Percentiles rank a stretch among this genome's conserved stretches.
phyloP scores from a whole-genome alignment of 2,113 vertebrate genomes.

The Panthera uncia region DNA sequence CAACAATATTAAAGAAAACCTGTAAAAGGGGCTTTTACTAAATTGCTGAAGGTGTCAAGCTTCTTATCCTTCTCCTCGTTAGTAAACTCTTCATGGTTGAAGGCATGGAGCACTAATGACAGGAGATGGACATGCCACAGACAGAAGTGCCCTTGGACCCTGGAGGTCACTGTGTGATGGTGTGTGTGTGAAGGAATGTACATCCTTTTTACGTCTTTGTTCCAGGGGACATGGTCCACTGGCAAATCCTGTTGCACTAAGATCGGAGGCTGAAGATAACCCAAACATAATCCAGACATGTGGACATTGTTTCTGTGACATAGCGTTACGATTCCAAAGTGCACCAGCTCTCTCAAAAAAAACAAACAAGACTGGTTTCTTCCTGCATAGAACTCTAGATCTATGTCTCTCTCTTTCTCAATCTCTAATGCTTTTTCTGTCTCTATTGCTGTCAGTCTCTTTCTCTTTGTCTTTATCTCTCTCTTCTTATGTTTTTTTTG shows the following conservation, averaged over 20 bases:
- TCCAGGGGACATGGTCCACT: conserved; percentile 74
- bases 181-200: conserved; percentile 74
- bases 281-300: conserved; percentile 67
- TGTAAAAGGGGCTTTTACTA: conserved; percentile 76
- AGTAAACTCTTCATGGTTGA: conserved; percentile 80
- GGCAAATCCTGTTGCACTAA: conserved; percentile 83
- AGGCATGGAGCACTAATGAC: conserved; percentile 73
- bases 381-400: background rate
- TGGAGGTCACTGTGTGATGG: conserved; percentile 34
- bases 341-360: background rate
- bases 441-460: background rate
- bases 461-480: background rate
- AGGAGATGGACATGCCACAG: conserved; percentile 75
- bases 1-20: conserved; percentile 81
- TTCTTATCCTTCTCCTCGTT: conserved; percentile 59
- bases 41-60: conserved; percentile 66
- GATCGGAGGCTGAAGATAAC: conserved; percentile 79
- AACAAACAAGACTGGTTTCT: conserved; percentile 44
- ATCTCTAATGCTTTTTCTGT: background rate
- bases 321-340: conserved; percentile 49
- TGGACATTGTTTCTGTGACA: conserved; percentile 55
- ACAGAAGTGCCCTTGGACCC: conserved; percentile 66
- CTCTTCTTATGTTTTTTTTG: background rate
- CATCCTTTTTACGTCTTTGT: conserved; percentile 79
- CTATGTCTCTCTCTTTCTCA: background rate